Evolutionary conservation across 2,797 vertebrate genomes (phyloP).

Genomic region (Ctenopoma multispine): DNA sequence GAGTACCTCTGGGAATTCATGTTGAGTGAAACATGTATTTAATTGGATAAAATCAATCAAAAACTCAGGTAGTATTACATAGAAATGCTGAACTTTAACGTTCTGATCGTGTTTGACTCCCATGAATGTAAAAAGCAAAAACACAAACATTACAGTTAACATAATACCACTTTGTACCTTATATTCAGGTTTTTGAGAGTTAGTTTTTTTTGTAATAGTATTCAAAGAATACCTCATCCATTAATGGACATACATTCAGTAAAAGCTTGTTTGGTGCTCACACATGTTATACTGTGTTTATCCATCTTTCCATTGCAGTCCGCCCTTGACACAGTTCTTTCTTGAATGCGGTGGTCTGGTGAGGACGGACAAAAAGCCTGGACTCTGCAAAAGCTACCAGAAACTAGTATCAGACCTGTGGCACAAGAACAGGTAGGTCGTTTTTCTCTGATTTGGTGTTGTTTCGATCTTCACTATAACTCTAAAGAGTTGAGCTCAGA

Average conservation of each 20-base stretch:
- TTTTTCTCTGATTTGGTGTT: background rate
- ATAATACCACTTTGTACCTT: background rate
- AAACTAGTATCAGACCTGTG: constrained; percentile 97
- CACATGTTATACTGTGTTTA: constrained; percentile 1
- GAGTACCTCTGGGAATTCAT: constrained; percentile 21
- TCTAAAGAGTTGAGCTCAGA: background rate
- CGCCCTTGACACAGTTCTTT: constrained; percentile 96
- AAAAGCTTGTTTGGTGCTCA: constrained; percentile 4
- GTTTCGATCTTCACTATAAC: background rate
- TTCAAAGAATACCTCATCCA: background rate
- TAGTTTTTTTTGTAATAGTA: background rate
- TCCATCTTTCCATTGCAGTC: constrained; percentile 78
- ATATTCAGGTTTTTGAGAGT: background rate
- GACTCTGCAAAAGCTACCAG: constrained; percentile 98
- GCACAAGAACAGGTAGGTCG: constrained; percentile 94
- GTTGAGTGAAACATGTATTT: constrained; percentile 25
- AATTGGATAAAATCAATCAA: constrained; percentile 24
- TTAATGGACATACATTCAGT: background rate
- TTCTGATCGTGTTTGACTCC: constrained; percentile 4
- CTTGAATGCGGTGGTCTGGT: constrained; percentile 95
- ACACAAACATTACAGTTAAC: background rate
- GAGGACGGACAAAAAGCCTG: constrained; percentile 97
- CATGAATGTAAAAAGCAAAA: background rate
- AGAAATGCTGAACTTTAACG: constrained; percentile 7
- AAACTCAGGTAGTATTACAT: constrained; percentile 9